phyloP scores from a whole-genome alignment of 1,140 invertebrate genomes.

The Oreohelix idahoensis region DNA sequence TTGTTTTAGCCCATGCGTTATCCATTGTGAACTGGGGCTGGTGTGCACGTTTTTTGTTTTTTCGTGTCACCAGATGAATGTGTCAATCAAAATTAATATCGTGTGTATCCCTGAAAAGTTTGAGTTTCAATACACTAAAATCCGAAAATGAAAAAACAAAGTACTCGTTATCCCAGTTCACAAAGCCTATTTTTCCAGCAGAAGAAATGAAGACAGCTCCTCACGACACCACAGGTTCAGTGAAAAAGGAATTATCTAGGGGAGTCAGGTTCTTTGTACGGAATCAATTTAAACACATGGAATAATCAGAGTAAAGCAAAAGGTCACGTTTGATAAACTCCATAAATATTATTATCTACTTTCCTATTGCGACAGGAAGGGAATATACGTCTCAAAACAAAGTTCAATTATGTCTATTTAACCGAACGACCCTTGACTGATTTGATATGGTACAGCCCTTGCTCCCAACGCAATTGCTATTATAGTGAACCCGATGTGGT shows the following conservation, averaged over 20 bases:
- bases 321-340: background rate
- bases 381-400: too few species aligned
- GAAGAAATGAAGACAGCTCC: slow-evolving; percentile 3
- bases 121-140: slow-evolving; percentile 13
- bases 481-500: slow-evolving; percentile 58
- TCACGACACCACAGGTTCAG: slow-evolving; percentile 34
- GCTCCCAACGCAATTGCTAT: slow-evolving; percentile 46
- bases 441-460: slow-evolving; percentile 49
- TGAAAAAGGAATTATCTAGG: background rate
- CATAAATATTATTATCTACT: background rate
- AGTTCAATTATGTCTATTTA: too few species aligned
- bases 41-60: slow-evolving; percentile 37
- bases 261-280: slow-evolving; percentile 14
- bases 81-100: slow-evolving; percentile 11
- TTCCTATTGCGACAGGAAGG: too few species aligned
- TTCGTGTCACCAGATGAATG: slow-evolving; percentile 45
- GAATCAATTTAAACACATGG: background rate
- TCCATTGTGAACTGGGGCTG: slow-evolving; percentile 82
- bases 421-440: background rate
- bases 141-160: slow-evolving; percentile 50
- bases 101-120: background rate
- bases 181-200: slow-evolving; percentile 16
- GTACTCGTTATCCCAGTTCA: slow-evolving; percentile 33
- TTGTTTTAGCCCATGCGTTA: slow-evolving; percentile 93
- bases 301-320: slow-evolving; percentile 6